A percentile compares a stretch with the other conserved stretches of the same genome.
Evolutionary conservation across 2,888 invertebrate genomes (phyloP).

Genomic region (Dicyrtomina minuta): DNA sequence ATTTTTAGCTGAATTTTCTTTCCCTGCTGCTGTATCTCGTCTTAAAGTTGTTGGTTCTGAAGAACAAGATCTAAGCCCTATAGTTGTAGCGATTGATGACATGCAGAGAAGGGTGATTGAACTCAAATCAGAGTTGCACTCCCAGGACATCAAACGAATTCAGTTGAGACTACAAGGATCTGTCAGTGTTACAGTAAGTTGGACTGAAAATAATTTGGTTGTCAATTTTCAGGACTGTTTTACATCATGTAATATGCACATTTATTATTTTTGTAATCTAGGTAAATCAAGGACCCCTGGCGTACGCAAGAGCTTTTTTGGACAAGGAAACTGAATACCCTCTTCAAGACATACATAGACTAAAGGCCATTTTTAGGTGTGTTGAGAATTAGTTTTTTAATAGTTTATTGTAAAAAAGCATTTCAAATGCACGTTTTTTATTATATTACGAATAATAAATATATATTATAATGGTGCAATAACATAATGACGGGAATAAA

Average conservation of each 20-base stretch:
- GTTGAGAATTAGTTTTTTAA: slow-evolving; percentile 10
- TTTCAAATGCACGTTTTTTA: too few species aligned
- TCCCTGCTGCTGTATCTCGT: slow-evolving; percentile 52
- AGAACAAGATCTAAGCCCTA: slow-evolving; percentile 53
- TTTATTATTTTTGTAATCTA: slow-evolving; percentile 19
- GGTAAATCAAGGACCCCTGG: slow-evolving; percentile 53
- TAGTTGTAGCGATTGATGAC: slow-evolving; percentile 53
- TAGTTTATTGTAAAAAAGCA: too few species aligned
- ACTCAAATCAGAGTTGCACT: slow-evolving; percentile 49
- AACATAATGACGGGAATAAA: too few species aligned
- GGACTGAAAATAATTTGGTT: not conserved
- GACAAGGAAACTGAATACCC: slow-evolving; percentile 52
- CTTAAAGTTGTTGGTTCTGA: slow-evolving; percentile 46
- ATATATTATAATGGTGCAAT: too few species aligned
- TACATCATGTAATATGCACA: not conserved
- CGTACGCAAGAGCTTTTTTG: slow-evolving; percentile 53
- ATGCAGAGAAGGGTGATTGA: slow-evolving; percentile 52
- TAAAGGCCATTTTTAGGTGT: slow-evolving; percentile 52
- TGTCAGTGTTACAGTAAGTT: slow-evolving; percentile 51
- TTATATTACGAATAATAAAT: too few species aligned
- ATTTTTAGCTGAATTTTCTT: slow-evolving; percentile 50
- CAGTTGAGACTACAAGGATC: slow-evolving; percentile 52
- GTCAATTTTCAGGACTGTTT: too few species aligned
- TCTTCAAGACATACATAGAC: slow-evolving; percentile 47
- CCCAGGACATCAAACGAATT: slow-evolving; percentile 51